phyloP scores from a whole-genome alignment of 2,797 vertebrate genomes.

The Nannoperca australis region DNA sequence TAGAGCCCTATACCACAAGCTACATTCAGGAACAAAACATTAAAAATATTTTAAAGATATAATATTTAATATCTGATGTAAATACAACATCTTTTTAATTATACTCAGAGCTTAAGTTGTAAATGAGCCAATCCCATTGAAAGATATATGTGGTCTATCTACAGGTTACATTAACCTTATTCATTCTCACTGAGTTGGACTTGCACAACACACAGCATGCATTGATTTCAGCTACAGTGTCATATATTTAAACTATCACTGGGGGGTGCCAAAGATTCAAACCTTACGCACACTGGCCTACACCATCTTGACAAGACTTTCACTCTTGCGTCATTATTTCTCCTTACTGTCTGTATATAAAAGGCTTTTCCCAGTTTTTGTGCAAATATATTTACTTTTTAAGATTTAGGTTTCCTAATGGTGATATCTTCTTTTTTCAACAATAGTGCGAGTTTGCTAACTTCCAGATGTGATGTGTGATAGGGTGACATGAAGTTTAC shows the following conservation, averaged over 20 bases:
- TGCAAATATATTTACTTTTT: neutral
- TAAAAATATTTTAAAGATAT: neutral
- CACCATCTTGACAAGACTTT: neutral
- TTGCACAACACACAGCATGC: neutral
- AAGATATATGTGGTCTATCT: neutral
- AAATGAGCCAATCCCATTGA: neutral
- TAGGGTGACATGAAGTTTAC: neutral
- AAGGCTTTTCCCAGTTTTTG: neutral
- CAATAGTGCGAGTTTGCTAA: neutral
- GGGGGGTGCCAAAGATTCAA: slow-evolving; percentile 5
- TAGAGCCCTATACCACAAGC: neutral
- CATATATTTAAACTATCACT: slow-evolving; percentile 7
- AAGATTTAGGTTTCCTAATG: neutral
- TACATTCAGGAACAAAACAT: neutral
- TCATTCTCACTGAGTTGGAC: neutral
- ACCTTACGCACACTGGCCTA: neutral
- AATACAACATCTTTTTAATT: neutral
- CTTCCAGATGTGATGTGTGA: slow-evolving; percentile 6
- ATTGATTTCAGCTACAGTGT: neutral
- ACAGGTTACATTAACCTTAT: neutral
- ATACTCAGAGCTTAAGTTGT: neutral
- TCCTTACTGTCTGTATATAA: neutral
- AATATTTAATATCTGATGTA: neutral
- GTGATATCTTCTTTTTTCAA: neutral
- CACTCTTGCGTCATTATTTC: neutral